Evolutionary conservation across 2,113 vertebrate species (phyloP), one percentile per base, ranked within the genome.

Genomic region (Salvelinus sp.): DNA sequence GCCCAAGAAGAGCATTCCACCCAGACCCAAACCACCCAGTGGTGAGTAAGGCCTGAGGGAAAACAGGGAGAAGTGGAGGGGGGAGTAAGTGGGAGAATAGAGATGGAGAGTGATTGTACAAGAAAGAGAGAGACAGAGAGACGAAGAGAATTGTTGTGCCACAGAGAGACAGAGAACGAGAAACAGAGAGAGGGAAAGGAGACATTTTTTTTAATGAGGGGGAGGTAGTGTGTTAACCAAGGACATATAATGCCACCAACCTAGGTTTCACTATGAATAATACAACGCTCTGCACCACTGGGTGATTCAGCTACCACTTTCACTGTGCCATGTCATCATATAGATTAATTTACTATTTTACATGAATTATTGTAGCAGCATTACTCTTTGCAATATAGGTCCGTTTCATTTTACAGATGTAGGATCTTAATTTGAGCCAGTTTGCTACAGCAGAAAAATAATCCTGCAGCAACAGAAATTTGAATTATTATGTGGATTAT

Each of bases 1-100:
- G 13, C 97, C 97, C 9, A 99, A 98, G 93, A 98, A 97, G 87
- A 95, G 91, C 33, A 90, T 97, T 76, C 97, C 97, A 5, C 96
- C 96, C 1, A 92, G 97, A 73, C 97, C 97, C 86, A 96, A 96
- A 88, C 96, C 96, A 62, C 96, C 96, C 87, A 97, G 96, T 82
- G 97, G 97, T 99, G 93, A 96, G 96, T 38, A 20, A 13, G 18
- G 20, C 12, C 12, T 20, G 14, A 58, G 3, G 14, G 27, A 13
- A 72, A 58, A n/a, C 13, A 5, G 38, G 3, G 33, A 10, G 38
- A 1, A 44, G 3, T 27, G 23, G 64, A 67, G 63, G 4, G 12
- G 62, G 44, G 18, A 73, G 57, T 2, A 27, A 33, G 65, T 6
- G 27, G 65, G 28, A 20, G 9, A 33, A 4, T 14, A 48, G 38